Evolutionary conservation across 2,888 invertebrate genomes (phyloP), one percentile per base, ranked within the genome.

Genomic region (Heliconius hortense): DNA sequence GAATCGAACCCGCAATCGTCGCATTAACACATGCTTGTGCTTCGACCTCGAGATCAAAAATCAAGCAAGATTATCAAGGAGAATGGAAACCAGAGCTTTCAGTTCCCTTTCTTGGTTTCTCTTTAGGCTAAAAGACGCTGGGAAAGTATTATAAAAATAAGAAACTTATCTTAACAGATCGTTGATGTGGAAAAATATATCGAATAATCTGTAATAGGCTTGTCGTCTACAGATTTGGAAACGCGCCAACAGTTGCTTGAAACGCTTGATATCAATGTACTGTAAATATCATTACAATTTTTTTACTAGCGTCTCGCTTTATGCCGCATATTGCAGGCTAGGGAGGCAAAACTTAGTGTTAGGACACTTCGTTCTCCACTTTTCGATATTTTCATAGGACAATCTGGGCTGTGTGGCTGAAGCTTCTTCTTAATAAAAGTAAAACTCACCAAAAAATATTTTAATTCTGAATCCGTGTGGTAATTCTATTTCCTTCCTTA

Each of bases 201-300:
- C 35, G 60, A 28, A 26, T 35, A 24, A 77, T 69, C 68, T n/a
- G 28, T 31, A 77, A 77, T 77, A 72, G 77, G 69, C 21, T 53
- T 74, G 77, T 77, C 77, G 64, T 48, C 31, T 39, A 31, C 77
- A 77, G 68, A 64, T 63, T 63, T 76, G 76, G 76, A 53, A 8
- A 2, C 10, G 4, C 26, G 62, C 76, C 72, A 76, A 53, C 5
- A 8, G 24, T 59, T 31, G 43, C 26, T 15, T 28, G 59, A 31
- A 59, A 71, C 43, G 67, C 24, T 53, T 48, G 11, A 24, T 26
- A 26, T n/a, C 18, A 64, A 64, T 21, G 28, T 28, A 31, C 31
- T 63, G 31, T 18, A 63, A 31, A 26, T 26, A 26, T 26, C 31
- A 31, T 28, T 63, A 63, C 28, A 2, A 2, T 4, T 28, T 62